These are phyloP conservation scores for Chiroxiphia lanceolata DNA, from an alignment of 2,797 vertebrate genomes.

Conservation along the genomic window DNA sequence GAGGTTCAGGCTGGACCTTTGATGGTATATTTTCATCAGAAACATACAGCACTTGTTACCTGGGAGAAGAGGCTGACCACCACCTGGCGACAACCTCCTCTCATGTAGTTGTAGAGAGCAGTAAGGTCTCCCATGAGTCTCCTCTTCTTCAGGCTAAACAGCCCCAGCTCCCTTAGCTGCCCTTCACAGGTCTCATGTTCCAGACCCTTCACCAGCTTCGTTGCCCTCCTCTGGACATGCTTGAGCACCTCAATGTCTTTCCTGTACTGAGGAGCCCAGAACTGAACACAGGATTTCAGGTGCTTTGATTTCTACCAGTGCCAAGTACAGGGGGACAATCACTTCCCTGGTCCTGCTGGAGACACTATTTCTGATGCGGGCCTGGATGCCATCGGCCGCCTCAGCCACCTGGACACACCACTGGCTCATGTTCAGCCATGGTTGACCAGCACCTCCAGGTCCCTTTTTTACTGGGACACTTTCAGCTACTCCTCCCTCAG, in stretches of 20 bases:
- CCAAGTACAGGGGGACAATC: accelerated
- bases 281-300: neutral
- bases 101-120: neutral
- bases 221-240: neutral
- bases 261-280: neutral
- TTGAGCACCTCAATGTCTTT: neutral
- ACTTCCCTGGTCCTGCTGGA: neutral
- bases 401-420: neutral
- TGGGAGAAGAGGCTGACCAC: neutral
- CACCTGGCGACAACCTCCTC: neutral
- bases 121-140: neutral
- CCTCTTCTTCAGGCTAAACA: neutral
- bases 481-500: neutral
- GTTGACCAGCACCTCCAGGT: neutral
- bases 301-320: neutral
- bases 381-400: neutral
- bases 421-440: neutral
- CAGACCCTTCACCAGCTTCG: neutral
- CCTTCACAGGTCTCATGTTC: neutral
- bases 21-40: neutral
- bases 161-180: neutral
- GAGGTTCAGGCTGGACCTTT: neutral
- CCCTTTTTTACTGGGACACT: neutral
- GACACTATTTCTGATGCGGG: accelerated
- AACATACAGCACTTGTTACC: neutral